Evolutionary conservation across 2,797 vertebrate genomes (phyloP).

Genomic region (Hydrolagus colliei): DNA sequence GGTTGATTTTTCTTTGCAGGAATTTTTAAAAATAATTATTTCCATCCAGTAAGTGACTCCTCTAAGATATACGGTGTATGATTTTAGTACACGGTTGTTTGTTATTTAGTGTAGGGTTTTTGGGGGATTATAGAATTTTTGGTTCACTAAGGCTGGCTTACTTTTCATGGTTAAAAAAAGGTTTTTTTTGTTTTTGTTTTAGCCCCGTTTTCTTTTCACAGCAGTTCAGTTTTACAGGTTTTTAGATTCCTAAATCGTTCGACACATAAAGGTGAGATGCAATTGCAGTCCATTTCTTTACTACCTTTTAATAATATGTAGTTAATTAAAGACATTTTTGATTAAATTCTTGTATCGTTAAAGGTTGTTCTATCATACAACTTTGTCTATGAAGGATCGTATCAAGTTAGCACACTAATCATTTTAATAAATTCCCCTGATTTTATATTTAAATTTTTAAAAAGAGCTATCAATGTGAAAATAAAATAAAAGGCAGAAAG

Average conservation of each 20-base stretch:
- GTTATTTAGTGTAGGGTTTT: neutral
- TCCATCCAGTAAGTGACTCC: neutral
- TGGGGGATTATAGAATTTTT: neutral
- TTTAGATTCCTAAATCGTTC: constrained; percentile 30
- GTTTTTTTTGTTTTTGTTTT: constrained; percentile 28
- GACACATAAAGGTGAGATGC: constrained; percentile 27
- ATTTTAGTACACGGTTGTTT: constrained; percentile 1
- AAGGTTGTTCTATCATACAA: constrained; percentile 24
- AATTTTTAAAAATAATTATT: neutral
- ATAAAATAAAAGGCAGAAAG: neutral
- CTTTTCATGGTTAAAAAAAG: constrained; percentile 1
- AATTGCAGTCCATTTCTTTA: constrained; percentile 31
- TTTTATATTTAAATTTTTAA: neutral
- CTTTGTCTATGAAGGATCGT: constrained; percentile 19
- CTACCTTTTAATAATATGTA: constrained; percentile 29
- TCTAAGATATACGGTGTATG: neutral
- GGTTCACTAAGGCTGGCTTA: neutral
- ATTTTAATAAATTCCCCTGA: neutral
- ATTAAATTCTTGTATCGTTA: constrained; percentile 20
- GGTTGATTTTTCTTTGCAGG: neutral
- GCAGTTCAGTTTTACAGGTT: constrained; percentile 32
- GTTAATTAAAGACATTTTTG: constrained; percentile 16
- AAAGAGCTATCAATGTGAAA: neutral
- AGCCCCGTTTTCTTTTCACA: constrained; percentile 31
- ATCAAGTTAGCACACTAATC: constrained; percentile 20